Conservation (phyloP, 2,888 invertebrate genomes). For the Atherix ibis region DNA sequence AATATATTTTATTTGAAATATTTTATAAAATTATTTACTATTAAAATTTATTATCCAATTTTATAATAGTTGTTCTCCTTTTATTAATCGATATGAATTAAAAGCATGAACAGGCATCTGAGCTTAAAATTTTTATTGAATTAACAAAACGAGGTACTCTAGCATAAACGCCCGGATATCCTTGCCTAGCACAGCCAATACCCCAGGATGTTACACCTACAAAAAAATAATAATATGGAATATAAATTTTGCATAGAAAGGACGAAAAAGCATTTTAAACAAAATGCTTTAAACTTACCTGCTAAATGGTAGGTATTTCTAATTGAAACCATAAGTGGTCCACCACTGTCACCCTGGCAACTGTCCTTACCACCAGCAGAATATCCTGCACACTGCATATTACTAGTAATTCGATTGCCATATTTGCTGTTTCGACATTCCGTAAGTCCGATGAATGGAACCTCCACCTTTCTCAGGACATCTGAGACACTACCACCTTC, state of each 20-base stretch:
- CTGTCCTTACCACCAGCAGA: constrained; percentile 35
- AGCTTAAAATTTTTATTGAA: constrained; percentile 45
- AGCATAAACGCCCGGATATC: constrained; percentile 58
- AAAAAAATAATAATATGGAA: constrained; percentile 10
- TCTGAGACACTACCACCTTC: not conserved
- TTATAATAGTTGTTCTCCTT: too few relatives aligned
- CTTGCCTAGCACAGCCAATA: constrained; percentile 24
- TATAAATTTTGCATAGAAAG: too few relatives aligned
- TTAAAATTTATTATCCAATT: too few relatives aligned
- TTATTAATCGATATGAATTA: too few relatives aligned
- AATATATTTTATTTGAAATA: too few relatives aligned
- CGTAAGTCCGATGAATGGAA: not conserved
- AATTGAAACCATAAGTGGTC: constrained; percentile 3
- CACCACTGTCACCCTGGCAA: constrained; percentile 17
- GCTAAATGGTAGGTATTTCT: too few relatives aligned
- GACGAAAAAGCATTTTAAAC: too few relatives aligned
- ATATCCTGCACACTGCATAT: constrained; percentile 67
- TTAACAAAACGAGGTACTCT: constrained; percentile 48
- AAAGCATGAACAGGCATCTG: constrained; percentile 44
- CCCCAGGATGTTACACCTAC: constrained; percentile 46
- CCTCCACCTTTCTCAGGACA: not conserved
- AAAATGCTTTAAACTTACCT: too few relatives aligned
- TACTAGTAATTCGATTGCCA: constrained; percentile 42
- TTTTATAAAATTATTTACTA: too few relatives aligned
- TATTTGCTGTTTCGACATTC: not conserved